These are phyloP conservation scores for Cirrhinus mrigala DNA, from an alignment of 2,797 vertebrate species.

Conservation along the genomic window DNA sequence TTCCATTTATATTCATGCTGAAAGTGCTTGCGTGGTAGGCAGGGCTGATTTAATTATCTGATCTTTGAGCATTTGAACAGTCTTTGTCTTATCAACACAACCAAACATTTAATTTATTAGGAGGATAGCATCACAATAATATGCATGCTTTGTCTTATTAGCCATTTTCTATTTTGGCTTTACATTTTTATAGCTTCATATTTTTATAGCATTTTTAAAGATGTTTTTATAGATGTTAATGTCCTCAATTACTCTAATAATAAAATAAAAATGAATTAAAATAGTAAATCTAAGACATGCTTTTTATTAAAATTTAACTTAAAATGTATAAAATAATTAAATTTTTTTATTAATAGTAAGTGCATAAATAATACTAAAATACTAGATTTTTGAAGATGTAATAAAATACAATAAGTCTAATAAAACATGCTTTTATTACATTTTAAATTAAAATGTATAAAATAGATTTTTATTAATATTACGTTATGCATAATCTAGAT, in stretches of 20 bases:
- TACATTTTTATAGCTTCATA: no score
- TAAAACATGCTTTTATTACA: no score
- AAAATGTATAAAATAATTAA: not conserved
- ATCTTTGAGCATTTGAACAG: not conserved
- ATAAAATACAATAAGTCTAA: no score
- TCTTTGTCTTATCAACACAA: not conserved
- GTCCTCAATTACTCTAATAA: not conserved
- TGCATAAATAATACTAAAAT: not conserved
- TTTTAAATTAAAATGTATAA: not conserved
- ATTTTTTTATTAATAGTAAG: not conserved
- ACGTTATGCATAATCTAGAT: no score
- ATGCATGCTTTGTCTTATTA: not conserved
- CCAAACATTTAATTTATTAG: not conserved
- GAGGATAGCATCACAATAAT: not conserved
- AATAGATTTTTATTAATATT: not conserved
- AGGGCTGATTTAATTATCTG: conserved; percentile 8
- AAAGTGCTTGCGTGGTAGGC: conserved; percentile 9
- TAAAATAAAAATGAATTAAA: not conserved
- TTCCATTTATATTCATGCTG: conserved; percentile 11
- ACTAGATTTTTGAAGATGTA: not conserved
- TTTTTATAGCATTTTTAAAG: not conserved
- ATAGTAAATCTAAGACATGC: no score
- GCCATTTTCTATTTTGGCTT: not conserved
- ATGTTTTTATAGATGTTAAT: not conserved
- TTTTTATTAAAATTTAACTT: not conserved